Evolutionary conservation across 2,113 vertebrate species (phyloP).

Genomic region (Tenrec ecaudatus): DNA sequence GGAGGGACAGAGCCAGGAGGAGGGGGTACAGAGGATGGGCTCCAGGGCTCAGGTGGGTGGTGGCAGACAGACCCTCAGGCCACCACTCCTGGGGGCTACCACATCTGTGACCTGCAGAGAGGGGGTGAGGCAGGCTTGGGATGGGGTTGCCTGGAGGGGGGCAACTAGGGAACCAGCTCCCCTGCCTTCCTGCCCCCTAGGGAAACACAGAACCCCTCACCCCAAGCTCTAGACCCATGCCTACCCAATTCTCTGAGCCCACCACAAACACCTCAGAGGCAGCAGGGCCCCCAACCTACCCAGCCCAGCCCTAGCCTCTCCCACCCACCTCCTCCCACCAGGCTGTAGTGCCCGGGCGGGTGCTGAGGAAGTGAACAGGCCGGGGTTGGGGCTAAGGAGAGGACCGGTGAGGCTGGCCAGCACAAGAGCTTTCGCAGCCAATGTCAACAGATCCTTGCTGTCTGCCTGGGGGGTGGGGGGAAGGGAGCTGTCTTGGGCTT

Average conservation of each 20-base stretch:
- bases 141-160: not conserved
- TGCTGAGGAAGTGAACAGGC: not conserved
- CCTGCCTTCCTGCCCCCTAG: too few species aligned
- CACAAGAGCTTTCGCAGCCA: slow-evolving; percentile 16
- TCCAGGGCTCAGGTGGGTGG: not conserved
- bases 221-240: too few species aligned
- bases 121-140: not conserved
- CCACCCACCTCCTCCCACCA: not conserved
- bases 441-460: slow-evolving; percentile 76
- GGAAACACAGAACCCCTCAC: not conserved
- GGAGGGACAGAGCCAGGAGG: accelerated
- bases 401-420: not conserved
- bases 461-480: slow-evolving; percentile 68
- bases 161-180: accelerated
- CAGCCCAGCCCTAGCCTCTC: not conserved
- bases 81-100: not conserved
- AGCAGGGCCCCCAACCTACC: too few species aligned
- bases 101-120: too few species aligned
- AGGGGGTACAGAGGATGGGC: not conserved
- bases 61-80: not conserved
- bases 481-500: slow-evolving; percentile 76
- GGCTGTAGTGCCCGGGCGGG: not conserved
- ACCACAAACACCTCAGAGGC: too few species aligned
- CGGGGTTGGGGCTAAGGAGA: not conserved
- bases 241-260: too few species aligned